Evolutionary conservation across 2,797 vertebrate species (phyloP).

Genomic region (Anniella stebbinsi): DNA sequence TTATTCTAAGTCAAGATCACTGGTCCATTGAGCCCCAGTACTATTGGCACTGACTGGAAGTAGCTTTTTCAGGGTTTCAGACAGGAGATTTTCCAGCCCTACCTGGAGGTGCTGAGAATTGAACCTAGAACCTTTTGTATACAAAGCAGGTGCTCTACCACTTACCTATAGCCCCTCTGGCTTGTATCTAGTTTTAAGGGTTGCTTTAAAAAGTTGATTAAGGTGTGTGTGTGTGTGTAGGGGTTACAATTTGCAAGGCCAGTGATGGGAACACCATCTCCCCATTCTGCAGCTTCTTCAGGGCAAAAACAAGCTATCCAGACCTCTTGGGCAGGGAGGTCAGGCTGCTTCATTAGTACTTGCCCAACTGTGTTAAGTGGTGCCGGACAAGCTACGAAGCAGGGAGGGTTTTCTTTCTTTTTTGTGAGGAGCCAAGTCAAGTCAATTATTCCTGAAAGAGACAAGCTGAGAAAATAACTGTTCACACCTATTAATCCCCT

Average conservation of each 20-base stretch:
- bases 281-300: not conserved
- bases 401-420: not conserved
- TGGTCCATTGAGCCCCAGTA: too few relatives aligned
- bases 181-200: too few relatives aligned
- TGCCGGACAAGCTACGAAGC: slow-evolving; percentile 1
- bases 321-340: not conserved
- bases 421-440: slow-evolving; percentile 20
- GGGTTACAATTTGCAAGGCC: not conserved
- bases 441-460: slow-evolving; percentile 43
- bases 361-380: slow-evolving; percentile 34
- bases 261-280: not conserved
- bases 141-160: too few relatives aligned
- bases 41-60: too few relatives aligned
- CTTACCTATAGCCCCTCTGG: too few relatives aligned
- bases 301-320: not conserved
- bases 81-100: too few relatives aligned
- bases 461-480: slow-evolving; percentile 47
- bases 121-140: too few relatives aligned
- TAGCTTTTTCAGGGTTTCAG: too few relatives aligned
- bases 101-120: too few relatives aligned
- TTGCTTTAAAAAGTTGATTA: not conserved
- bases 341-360: slow-evolving; percentile 20
- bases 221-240: not conserved
- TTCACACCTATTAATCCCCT: slow-evolving; percentile 43
- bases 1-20: too few relatives aligned